A percentile compares a stretch with the other conserved stretches of the same genome.
Evolutionary conservation across 2,113 vertebrate genomes (phyloP).

Genomic region (Peucedramus taeniatus): DNA sequence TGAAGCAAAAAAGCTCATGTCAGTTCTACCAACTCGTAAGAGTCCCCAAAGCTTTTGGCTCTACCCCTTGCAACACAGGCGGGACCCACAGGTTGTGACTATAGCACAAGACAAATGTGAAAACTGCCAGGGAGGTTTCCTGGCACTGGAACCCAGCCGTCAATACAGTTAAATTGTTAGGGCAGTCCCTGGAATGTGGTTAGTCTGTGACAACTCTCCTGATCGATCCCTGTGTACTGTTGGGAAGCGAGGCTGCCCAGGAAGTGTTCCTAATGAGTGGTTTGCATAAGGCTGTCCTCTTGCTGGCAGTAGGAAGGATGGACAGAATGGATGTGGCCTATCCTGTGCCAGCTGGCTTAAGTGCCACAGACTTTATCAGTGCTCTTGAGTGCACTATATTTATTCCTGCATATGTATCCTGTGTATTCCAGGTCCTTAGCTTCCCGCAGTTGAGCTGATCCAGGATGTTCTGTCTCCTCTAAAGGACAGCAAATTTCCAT

Average conservation of each 20-base stretch:
- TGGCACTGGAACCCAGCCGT: background rate
- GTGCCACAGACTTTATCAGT: background rate
- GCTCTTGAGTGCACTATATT: background rate
- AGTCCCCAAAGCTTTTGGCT: background rate
- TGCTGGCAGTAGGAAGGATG: background rate
- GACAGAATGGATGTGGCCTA: background rate
- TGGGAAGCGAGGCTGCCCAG: background rate
- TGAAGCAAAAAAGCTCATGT: background rate
- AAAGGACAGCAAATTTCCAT: background rate
- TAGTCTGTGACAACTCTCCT: background rate
- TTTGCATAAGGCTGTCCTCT: background rate
- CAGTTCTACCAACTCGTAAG: background rate
- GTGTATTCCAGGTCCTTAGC: background rate
- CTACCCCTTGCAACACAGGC: background rate
- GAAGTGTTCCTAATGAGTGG: background rate
- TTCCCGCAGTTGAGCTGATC: background rate
- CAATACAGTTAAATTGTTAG: background rate
- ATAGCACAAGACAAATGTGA: background rate
- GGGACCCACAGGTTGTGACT: background rate
- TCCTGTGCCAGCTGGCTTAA: conserved; percentile 31
- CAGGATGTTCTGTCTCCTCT: background rate
- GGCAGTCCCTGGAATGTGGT: background rate
- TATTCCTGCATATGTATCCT: background rate
- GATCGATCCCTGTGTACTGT: background rate
- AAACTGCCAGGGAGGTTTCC: background rate